Evolutionary conservation across 2,797 vertebrate species (phyloP).

Genomic region (Enteromius mattozi): DNA sequence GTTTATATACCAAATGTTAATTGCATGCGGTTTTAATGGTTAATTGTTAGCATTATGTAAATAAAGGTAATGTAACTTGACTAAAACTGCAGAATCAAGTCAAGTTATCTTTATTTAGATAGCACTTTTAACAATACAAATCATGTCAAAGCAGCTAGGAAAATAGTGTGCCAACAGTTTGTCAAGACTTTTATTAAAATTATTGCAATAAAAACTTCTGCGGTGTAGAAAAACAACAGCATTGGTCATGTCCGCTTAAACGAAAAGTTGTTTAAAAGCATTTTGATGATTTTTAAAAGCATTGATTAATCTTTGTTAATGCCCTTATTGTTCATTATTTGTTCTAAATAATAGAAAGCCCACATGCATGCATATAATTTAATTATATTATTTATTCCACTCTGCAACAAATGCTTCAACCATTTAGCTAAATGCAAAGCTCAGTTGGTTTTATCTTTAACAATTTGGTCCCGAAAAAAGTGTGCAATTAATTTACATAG

Average conservation of each 20-base stretch:
- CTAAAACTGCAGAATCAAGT: too few relatives aligned
- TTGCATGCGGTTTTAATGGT: not conserved
- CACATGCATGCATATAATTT: too few relatives aligned
- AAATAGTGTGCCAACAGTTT: too few relatives aligned
- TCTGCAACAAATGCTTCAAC: not conserved
- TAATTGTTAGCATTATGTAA: not conserved
- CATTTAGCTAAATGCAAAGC: not conserved
- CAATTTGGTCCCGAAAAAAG: not conserved
- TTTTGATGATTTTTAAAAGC: not conserved
- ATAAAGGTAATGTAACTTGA: too few relatives aligned
- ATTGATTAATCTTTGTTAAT: not conserved
- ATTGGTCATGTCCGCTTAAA: not conserved
- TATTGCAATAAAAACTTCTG: not conserved
- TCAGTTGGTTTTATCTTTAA: not conserved
- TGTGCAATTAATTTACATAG: not conserved
- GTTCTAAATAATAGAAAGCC: not conserved
- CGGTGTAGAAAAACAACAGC: not conserved
- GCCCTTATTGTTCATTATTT: not conserved
- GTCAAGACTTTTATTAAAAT: not conserved
- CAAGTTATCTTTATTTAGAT: too few relatives aligned
- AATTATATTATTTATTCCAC: not conserved
- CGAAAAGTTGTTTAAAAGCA: not conserved
- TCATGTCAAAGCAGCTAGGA: too few relatives aligned
- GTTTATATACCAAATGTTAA: not conserved
- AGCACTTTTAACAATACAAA: too few relatives aligned